Evolutionary conservation across 2,888 invertebrate species (phyloP).

Genomic region (Bombyx huttoni): DNA sequence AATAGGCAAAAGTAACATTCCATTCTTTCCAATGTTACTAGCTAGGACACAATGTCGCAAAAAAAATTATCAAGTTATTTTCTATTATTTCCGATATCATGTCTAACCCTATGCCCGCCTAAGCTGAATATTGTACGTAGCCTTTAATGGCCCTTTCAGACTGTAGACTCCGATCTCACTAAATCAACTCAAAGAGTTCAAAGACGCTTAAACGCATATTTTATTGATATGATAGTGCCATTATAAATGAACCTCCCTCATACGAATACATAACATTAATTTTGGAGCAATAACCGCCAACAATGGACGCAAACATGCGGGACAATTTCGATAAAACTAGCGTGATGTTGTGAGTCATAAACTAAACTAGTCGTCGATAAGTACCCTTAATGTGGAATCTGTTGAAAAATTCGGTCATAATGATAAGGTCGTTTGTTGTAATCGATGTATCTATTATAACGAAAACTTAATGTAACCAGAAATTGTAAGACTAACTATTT

Average conservation of each 20-base stretch:
- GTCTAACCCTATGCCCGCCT: no score
- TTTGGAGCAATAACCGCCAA: conserved; percentile 6
- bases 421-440: neutral
- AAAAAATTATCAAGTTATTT: no score
- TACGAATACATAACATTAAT: conserved; percentile 2
- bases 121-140: no score
- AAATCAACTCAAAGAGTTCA: no score
- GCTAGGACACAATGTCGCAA: no score
- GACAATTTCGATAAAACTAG: conserved; percentile 3
- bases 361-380: conserved; percentile 5
- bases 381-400: conserved; percentile 4
- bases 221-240: neutral
- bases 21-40: no score
- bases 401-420: neutral
- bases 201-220: neutral
- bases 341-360: conserved; percentile 5
- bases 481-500: neutral
- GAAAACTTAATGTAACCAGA: neutral
- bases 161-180: no score
- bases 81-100: no score
- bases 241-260: conserved; percentile 2
- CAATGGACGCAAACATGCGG: conserved; percentile 4
- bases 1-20: no score
- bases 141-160: no score
- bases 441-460: neutral